Percentiles rank a stretch among this genome's conserved stretches.
phyloP scores from a whole-genome alignment of 2,888 invertebrate species.

The Agrypnus murinus region DNA sequence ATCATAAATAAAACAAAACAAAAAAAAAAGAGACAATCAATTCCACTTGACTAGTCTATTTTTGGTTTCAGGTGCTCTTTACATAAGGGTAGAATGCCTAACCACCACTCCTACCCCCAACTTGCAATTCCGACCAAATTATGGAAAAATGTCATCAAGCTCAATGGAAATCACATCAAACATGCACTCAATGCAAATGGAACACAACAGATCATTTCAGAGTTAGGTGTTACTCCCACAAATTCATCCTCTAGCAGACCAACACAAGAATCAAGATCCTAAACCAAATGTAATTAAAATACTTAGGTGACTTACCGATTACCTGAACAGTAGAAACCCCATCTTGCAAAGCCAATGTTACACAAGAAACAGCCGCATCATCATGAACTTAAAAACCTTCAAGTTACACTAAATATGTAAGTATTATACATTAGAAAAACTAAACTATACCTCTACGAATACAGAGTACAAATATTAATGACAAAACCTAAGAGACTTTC shows the following conservation, averaged over 20 bases:
- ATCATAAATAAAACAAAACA: no score
- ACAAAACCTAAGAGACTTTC: neutral
- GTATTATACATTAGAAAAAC: slow-evolving; percentile 7
- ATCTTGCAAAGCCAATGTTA: slow-evolving; percentile 36
- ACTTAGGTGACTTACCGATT: slow-evolving; percentile 39
- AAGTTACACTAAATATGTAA: slow-evolving; percentile 24
- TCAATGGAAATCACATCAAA: no score
- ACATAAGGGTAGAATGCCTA: no score
- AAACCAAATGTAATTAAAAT: slow-evolving; percentile 29
- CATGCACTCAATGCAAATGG: slow-evolving; percentile 18
- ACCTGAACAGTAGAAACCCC: slow-evolving; percentile 35
- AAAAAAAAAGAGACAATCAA: no score
- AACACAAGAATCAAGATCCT: slow-evolving; percentile 29
- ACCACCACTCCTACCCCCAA: no score
- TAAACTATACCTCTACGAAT: slow-evolving; percentile 13
- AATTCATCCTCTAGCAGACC: neutral
- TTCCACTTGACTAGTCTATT: no score
- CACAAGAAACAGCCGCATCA: slow-evolving; percentile 22
- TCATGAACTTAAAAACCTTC: slow-evolving; percentile 5
- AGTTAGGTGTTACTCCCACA: neutral
- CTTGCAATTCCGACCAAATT: no score
- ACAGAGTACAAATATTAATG: neutral
- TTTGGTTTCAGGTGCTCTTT: no score
- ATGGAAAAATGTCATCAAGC: no score
- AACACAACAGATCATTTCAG: slow-evolving; percentile 19